Base-by-base conservation (phyloP, 1,140 invertebrate species). In the Camponotus vicinus region DNA sequence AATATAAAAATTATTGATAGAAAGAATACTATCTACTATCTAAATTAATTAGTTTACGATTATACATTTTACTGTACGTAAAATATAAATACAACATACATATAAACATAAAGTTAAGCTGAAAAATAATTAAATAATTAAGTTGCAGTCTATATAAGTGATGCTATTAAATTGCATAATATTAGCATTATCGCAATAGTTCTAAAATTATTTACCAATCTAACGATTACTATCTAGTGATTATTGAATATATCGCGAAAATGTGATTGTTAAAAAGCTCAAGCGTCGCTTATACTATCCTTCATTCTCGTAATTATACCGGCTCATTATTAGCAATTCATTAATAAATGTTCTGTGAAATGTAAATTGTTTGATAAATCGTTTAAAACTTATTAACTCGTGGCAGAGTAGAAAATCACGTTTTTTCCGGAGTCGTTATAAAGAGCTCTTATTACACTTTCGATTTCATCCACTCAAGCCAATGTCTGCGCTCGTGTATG, bases 201-300 rank as follows among this genome's bases (percentile, higher is more conserved):
- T n/a, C 69, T 13, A 45, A 42, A 82, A 82, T 82, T 82, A 73
- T 73, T 73, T 73, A 82, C 73, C 18, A 18, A 82, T n/a, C 42
- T 27, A 32, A 13, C 40, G 11, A 71, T 27, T 27, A 27, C 27
- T 27, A 27, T 27, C 6, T 21, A 37, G 13, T 3, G 13, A 63
- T 83, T 83, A 75, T 59, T 42, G 55, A 42, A 71, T 32, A 45
- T 8, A 32, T 75, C 69, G 55, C 40, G 15, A 42, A 52, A 70
- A 70, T 37, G 11, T 49, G 79, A 83, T 59, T 37, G 55, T 11
- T 18, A 40, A 18, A 27, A 42, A 49, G 77, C 55, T 80, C 42
- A 80, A 80, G 42, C 27, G 8, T 21, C 18, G 21, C 15, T 80
- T 69, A 63, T 27, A 69, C 18, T 13, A 7, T 7, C 21, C 13